Percentiles rank a stretch among this genome's conserved stretches.
phyloP scores from a whole-genome alignment of 2,797 vertebrate species.

The Sebastes cheni region DNA sequence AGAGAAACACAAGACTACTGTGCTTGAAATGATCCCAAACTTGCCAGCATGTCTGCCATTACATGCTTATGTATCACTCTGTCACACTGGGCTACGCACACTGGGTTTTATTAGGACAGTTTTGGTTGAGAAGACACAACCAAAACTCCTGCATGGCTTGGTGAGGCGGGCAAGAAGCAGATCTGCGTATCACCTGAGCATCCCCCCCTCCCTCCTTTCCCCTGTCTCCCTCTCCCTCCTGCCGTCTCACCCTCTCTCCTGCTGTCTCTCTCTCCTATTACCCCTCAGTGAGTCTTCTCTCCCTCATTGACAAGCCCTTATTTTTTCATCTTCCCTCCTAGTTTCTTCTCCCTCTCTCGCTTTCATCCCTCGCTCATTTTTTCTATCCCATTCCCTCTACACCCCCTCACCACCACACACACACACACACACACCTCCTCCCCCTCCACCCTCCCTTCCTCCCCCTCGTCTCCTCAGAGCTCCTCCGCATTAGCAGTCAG shows the following conservation, averaged over 20 bases:
- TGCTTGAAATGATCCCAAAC: constrained; percentile 63
- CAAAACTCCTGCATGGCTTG: constrained; percentile 57
- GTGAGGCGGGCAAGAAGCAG: constrained; percentile 52
- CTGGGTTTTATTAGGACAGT: constrained; percentile 66
- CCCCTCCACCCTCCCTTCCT: neutral
- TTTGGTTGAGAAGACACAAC: constrained; percentile 63
- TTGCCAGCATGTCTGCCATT: constrained; percentile 60
- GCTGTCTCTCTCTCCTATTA: constrained; percentile 35
- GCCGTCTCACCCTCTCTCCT: constrained; percentile 26
- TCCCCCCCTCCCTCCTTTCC: neutral
- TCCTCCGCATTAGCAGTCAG: constrained; percentile 83
- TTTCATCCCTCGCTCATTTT: constrained; percentile 61
- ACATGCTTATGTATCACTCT: constrained; percentile 67
- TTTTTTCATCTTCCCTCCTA: constrained; percentile 59
- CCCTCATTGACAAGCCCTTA: constrained; percentile 60
- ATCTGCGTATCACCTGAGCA: constrained; percentile 57
- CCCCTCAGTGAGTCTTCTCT: constrained; percentile 41
- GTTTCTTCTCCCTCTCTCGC: constrained; percentile 42
- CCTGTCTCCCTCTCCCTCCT: neutral
- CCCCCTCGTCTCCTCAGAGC: constrained; percentile 63
- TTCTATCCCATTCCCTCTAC: constrained; percentile 39
- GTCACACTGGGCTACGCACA: constrained; percentile 45
- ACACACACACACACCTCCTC: neutral
- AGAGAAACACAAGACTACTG: constrained; percentile 40
- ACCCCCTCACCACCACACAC: neutral